A percentile compares a stretch with the other conserved stretches of the same genome.
Conservation (phyloP, 2,888 invertebrate genomes). For the Drosophila colorata region DNA sequence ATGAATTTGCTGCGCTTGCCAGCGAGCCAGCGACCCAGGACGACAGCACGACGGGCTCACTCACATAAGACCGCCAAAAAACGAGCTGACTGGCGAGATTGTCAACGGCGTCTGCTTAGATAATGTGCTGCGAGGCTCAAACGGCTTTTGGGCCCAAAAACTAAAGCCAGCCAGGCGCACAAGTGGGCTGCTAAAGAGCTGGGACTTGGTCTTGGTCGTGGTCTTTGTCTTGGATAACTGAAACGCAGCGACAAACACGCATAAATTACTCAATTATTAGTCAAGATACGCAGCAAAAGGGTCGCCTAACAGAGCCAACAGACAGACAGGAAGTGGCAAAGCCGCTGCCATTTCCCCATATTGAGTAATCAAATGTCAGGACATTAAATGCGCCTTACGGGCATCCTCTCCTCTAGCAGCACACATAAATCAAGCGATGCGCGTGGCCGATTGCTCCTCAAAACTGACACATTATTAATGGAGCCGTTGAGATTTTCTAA, state of each 20-base stretch:
- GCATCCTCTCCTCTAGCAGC: neutral
- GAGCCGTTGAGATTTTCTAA: constrained; percentile 54
- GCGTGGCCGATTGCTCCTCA: constrained; percentile 32
- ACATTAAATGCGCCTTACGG: constrained; percentile 49
- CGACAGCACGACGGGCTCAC: constrained; percentile 16
- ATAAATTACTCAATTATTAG: constrained; percentile 80
- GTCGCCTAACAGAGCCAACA: constrained; percentile 44
- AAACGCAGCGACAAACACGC: constrained; percentile 67
- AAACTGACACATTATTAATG: constrained; percentile 56
- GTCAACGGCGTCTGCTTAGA: constrained; percentile 54
- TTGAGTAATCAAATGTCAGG: constrained; percentile 70
- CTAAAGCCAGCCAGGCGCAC: constrained; percentile 8
- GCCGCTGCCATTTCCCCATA: constrained; percentile 43
- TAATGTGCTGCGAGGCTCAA: constrained; percentile 57
- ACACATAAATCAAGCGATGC: constrained; percentile 43
- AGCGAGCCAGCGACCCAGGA: constrained; percentile 3
- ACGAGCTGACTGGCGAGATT: constrained; percentile 65
- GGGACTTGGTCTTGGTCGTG: neutral
- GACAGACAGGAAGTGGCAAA: constrained; percentile 52
- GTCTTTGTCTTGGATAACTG: constrained; percentile 26
- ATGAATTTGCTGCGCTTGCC: constrained; percentile 65
- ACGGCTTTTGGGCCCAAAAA: constrained; percentile 39
- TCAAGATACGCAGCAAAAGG: constrained; percentile 56
- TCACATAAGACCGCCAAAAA: constrained; percentile 23
- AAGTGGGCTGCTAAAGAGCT: constrained; percentile 21